phyloP scores from a whole-genome alignment of 2,797 vertebrate species.

The Cynodonichthys magdalenae region DNA sequence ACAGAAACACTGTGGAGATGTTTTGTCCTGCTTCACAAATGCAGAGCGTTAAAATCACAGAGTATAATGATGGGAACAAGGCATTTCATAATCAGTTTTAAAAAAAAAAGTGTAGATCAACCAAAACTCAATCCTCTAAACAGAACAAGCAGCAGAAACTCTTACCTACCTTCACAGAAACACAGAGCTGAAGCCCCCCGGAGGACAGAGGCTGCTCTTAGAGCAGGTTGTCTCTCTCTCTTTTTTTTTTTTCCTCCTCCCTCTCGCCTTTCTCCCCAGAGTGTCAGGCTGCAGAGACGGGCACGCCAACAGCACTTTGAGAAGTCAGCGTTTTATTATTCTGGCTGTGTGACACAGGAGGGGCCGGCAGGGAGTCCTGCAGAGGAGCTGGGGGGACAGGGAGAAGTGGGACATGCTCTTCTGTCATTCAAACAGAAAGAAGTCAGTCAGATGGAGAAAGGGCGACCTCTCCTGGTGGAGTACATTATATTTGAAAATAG shows the following conservation, averaged over 20 bases:
- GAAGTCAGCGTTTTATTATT: constrained; percentile 77
- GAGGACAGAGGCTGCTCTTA: constrained; percentile 58
- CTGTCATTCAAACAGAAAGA: constrained; percentile 19
- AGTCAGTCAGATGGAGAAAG: not conserved
- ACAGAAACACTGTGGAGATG: not conserved
- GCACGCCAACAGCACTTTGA: constrained; percentile 64
- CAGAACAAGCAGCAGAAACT: constrained; percentile 31
- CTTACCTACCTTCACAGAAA: constrained; percentile 79
- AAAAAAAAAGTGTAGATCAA: not conserved
- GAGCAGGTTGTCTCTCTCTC: constrained; percentile 47
- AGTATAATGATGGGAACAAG: too few species aligned
- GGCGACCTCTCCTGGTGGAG: constrained; percentile 55
- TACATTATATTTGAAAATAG: too few species aligned
- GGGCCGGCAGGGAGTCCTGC: too few species aligned
- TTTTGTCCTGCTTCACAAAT: not conserved
- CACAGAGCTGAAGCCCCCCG: constrained; percentile 72
- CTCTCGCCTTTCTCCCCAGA: constrained; percentile 14
- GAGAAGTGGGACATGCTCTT: constrained; percentile 30
- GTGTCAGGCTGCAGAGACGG: constrained; percentile 62
- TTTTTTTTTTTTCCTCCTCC: not conserved
- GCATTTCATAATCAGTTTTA: too few species aligned
- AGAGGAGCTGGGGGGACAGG: not conserved
- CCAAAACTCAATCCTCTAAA: constrained; percentile 35
- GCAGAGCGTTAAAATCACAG: too few species aligned
- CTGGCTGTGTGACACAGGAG: constrained; percentile 47